A percentile compares a stretch with the other conserved stretches of the same genome.
Evolutionary conservation across 2,888 invertebrate species (phyloP).

Genomic region (Willowsia nigromaculata): DNA sequence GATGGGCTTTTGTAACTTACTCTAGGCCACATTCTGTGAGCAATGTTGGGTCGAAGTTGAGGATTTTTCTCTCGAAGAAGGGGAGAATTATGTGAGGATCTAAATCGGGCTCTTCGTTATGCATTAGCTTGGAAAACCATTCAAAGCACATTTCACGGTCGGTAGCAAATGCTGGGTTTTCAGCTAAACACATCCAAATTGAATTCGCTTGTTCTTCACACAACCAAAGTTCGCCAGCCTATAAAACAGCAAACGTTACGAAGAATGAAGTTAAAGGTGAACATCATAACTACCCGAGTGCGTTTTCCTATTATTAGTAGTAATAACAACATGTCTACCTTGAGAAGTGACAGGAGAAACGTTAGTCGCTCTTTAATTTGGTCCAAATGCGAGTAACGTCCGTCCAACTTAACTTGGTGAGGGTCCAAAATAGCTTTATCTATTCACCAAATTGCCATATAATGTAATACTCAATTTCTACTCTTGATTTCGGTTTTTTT

Average conservation of each 20-base stretch:
- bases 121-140: conserved; percentile 98
- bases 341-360: conserved; percentile 94
- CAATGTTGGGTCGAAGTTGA: conserved; percentile 93
- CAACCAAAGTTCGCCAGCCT: conserved; percentile 97
- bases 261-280: too few species aligned
- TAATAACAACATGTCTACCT: too few species aligned
- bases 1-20: too few species aligned
- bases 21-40: conserved; percentile 97
- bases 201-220: conserved; percentile 98
- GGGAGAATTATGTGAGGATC: conserved; percentile 97
- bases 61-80: conserved; percentile 96
- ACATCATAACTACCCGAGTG: too few species aligned
- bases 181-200: conserved; percentile 97
- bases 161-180: conserved; percentile 93
- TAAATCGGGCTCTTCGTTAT: conserved; percentile 94
- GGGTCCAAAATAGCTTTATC: conserved; percentile 90
- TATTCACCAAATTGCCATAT: conserved; percentile 79
- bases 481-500: too few species aligned
- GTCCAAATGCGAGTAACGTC: conserved; percentile 93
- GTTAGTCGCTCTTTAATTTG: conserved; percentile 97
- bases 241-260: too few species aligned
- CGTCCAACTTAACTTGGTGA: conserved; percentile 89
- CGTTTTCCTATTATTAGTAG: too few species aligned
- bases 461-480: too few species aligned
- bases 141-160: conserved; percentile 98